Conservation (phyloP, 1,140 invertebrate species). For the Drosophila lowei region DNA sequence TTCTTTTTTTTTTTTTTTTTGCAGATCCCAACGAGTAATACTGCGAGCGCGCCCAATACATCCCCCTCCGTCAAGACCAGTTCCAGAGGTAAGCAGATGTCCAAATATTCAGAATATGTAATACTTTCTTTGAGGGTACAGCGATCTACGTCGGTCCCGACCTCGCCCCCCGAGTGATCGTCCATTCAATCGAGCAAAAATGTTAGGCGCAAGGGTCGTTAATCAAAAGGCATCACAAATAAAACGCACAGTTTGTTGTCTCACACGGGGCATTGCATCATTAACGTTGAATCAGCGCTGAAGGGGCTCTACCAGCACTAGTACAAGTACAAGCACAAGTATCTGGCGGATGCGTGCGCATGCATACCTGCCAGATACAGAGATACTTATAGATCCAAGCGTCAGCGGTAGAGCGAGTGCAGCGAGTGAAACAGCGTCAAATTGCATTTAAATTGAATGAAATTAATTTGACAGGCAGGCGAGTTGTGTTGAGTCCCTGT, state of each 20-base stretch:
- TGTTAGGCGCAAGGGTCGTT: slow-evolving; percentile 63
- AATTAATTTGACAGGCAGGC: slow-evolving; percentile 79
- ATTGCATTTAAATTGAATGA: slow-evolving; percentile 80
- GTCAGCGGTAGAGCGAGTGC: slow-evolving; percentile 37
- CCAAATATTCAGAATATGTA: slow-evolving; percentile 23
- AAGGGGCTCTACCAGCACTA: slow-evolving; percentile 9
- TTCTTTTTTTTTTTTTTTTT: slow-evolving; percentile 36
- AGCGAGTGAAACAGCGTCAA: slow-evolving; percentile 72
- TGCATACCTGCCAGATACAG: slow-evolving; percentile 63
- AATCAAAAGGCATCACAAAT: slow-evolving; percentile 73
- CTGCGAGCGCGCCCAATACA: slow-evolving; percentile 28
- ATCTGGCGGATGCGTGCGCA: slow-evolving; percentile 19
- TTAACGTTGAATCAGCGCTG: slow-evolving; percentile 60
- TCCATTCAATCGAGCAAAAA: slow-evolving; percentile 34
- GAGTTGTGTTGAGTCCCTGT: slow-evolving; percentile 63
- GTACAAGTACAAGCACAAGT: slow-evolving; percentile 4
- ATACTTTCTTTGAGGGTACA: not conserved
- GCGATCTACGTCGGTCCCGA: too few relatives aligned
- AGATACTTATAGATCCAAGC: slow-evolving; percentile 43
- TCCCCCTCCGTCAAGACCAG: slow-evolving; percentile 32
- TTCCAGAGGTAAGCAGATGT: slow-evolving; percentile 55
- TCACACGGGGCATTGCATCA: slow-evolving; percentile 70
- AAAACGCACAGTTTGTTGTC: slow-evolving; percentile 68
- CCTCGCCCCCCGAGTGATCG: too few relatives aligned
- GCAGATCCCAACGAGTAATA: slow-evolving; percentile 64